Base-by-base conservation (phyloP, 37 sponge, comb jelly and placozoan genomes). In the Axinella damicornis region DNA sequence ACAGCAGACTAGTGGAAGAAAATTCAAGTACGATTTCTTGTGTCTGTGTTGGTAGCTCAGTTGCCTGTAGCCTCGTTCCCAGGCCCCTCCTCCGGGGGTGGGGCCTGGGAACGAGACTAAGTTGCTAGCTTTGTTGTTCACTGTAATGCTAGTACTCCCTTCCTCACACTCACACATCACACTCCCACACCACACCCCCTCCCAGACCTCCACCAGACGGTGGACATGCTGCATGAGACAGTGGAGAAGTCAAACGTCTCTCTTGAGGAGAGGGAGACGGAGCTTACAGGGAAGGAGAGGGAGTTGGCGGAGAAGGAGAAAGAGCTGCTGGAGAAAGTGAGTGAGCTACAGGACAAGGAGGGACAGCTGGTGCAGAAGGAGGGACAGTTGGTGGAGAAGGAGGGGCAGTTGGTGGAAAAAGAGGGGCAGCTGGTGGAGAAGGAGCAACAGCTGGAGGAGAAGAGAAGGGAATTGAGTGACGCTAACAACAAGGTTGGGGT, bases 1-100 rank as follows among this genome's bases (percentile, higher is more conserved):
- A 92, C 65, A 57, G 82, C 34, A 87, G 54, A 35, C 77, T 88
- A 20, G 41, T 32, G 21, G 77, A 88, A 22, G 81, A 92, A 56
- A 84, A 78, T 28, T 71, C 74, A 65, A 83, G 92, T 91, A 53
- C 40, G 73, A 74, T 19, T 36, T 17, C 15, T 66, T 34, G 46
- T 46, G 46, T 46, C 46, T 46, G 46, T 46, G 46, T 46, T 46
- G 4, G 46, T 9, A 46, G n/a, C n/a, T n/a, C n/a, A n/a, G n/a
- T n/a, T n/a, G n/a, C n/a, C n/a, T n/a, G n/a, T n/a, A n/a, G n/a
- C n/a, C n/a, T n/a, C n/a, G n/a, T n/a, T n/a, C n/a, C n/a, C n/a
- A n/a, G n/a, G n/a, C 46, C 46, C 46, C 46, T 12, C 46, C 46
- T 46, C 46, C 9, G n/a, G n/a, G n/a, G n/a, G n/a, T n/a, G n/a